Evolutionary conservation across 1,140 invertebrate species (phyloP).

Genomic region (Trachelipus rathkii): DNA sequence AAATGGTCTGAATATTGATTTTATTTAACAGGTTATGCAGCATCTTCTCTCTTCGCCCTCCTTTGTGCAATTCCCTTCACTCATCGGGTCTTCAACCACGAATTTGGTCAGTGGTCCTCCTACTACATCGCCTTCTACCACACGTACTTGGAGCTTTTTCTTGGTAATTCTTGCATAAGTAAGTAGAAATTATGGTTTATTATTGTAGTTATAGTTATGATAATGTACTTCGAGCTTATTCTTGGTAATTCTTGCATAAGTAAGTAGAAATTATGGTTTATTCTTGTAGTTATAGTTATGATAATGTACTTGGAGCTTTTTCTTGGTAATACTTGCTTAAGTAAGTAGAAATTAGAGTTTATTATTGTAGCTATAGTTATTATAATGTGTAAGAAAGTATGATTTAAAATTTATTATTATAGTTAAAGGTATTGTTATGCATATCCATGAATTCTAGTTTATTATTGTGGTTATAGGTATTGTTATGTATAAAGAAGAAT

Average conservation of each 20-base stretch:
- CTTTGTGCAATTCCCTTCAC: constrained; percentile 67
- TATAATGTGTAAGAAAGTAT: too few relatives aligned
- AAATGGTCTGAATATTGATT: constrained; percentile 12
- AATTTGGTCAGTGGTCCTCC: constrained; percentile 55
- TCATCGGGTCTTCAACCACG: constrained; percentile 62
- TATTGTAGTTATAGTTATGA: too few relatives aligned
- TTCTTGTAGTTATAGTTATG: too few relatives aligned
- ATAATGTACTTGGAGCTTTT: constrained; percentile 68
- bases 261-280: too few relatives aligned
- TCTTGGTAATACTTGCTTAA: constrained; percentile 67
- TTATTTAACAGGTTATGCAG: constrained; percentile 61
- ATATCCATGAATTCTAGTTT: too few relatives aligned
- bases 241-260: constrained; percentile 68
- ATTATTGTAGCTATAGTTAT: too few relatives aligned
- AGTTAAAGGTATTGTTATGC: too few relatives aligned
- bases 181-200: too few relatives aligned
- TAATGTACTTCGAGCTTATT: constrained; percentile 63
- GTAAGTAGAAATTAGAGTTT: too few relatives aligned
- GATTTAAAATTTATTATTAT: too few relatives aligned
- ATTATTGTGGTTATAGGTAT: too few relatives aligned
- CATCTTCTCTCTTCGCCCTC: constrained; percentile 65
- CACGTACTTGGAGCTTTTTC: constrained; percentile 66
- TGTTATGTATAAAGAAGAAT: too few relatives aligned
- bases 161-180: constrained; percentile 69
- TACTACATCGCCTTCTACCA: constrained; percentile 66